Percentiles rank a stretch among this genome's conserved stretches.
Evolutionary conservation across 2,113 vertebrate species (phyloP).

Genomic region (Dipodomys stephensi): DNA sequence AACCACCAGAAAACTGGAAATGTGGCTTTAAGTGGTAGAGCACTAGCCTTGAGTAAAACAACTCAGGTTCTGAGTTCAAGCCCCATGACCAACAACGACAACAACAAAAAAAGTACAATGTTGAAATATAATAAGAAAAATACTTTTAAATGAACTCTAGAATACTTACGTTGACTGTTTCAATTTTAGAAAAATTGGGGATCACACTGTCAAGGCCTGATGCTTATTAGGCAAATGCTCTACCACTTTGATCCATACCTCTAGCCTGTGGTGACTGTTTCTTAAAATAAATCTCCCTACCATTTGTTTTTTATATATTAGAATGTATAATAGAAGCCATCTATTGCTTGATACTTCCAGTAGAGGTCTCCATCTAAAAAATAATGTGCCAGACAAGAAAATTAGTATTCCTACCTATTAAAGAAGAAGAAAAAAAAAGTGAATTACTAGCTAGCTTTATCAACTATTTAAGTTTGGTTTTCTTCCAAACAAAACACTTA

Average conservation of each 20-base stretch:
- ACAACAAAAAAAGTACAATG: too few relatives aligned
- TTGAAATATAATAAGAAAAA: conserved; percentile 14
- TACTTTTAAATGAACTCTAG: conserved; percentile 31
- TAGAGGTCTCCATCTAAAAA: conserved; percentile 80
- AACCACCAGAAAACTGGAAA: too few relatives aligned
- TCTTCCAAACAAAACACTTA: conserved; percentile 58
- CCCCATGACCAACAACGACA: too few relatives aligned
- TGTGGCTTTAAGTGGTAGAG: too few relatives aligned
- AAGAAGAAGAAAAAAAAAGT: not conserved
- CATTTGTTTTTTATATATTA: conserved; percentile 48
- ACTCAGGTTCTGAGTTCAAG: too few relatives aligned
- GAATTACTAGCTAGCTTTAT: conserved; percentile 15
- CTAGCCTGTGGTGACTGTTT: not conserved
- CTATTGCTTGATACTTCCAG: conserved; percentile 76
- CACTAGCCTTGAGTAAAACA: too few relatives aligned
- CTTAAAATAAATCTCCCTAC: conserved; percentile 24
- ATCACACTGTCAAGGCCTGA: too few relatives aligned
- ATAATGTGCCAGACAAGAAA: conserved; percentile 64
- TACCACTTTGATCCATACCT: too few relatives aligned
- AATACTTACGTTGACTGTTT: not conserved
- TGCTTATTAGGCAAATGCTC: too few relatives aligned
- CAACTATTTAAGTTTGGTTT: conserved; percentile 22
- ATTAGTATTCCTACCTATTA: conserved; percentile 58
- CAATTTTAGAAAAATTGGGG: too few relatives aligned
- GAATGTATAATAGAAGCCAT: conserved; percentile 47